Evolutionary conservation across 2,113 vertebrate genomes (phyloP).

Genomic region (Felis chaus): DNA sequence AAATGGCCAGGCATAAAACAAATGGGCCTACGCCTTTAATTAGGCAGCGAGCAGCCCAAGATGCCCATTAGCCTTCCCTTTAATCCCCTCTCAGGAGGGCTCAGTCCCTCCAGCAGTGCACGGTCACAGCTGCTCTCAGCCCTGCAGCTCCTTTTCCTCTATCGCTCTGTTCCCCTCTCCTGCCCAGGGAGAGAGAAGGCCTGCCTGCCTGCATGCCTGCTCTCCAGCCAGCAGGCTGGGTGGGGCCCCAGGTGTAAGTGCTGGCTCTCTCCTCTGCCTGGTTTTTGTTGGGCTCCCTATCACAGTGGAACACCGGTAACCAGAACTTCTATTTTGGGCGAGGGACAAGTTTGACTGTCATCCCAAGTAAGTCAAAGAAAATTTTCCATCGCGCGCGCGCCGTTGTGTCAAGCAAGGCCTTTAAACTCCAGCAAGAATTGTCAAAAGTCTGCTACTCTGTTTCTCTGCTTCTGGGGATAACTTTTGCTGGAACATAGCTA

Average conservation of each 20-base stretch:
- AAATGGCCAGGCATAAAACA: constrained; percentile 47
- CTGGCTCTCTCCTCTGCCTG: background rate
- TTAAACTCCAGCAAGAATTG: background rate
- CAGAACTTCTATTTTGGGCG: constrained; percentile 69
- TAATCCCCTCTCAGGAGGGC: constrained; percentile 31
- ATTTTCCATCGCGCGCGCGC: background rate
- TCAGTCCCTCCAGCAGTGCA: background rate
- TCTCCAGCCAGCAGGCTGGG: fast-evolving
- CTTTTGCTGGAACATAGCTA: background rate
- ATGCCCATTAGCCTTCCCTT: background rate
- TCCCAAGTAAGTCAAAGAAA: constrained; percentile 78
- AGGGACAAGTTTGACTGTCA: constrained; percentile 73
- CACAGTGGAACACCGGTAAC: constrained; percentile 57
- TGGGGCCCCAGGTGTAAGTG: background rate
- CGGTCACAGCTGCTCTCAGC: constrained; percentile 12
- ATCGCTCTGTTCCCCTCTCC: background rate
- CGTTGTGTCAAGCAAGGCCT: constrained; percentile 3
- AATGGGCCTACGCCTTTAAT: constrained; percentile 55
- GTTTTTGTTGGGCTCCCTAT: constrained; percentile 73
- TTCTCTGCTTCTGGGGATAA: background rate
- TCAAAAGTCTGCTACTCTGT: background rate
- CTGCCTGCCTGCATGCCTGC: background rate
- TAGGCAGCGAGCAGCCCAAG: background rate
- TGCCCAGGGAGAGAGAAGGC: background rate
- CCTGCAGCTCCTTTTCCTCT: background rate